Conservation (phyloP, 2,797 vertebrate genomes). For the Malacoctenus gilli region DNA sequence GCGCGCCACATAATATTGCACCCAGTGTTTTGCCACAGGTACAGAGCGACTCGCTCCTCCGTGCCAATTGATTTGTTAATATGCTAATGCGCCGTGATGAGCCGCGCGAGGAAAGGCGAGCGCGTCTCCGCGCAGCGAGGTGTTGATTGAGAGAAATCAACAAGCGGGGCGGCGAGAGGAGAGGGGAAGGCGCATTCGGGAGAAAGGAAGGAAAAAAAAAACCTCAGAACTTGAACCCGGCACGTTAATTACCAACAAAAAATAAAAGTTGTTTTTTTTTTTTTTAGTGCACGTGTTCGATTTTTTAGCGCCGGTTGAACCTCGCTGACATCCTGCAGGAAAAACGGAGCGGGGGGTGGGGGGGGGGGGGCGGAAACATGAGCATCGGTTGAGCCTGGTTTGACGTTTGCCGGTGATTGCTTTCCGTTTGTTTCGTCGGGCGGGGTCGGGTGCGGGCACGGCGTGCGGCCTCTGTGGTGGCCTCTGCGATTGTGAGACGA, state of each 20-base stretch:
- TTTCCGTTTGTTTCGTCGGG: no score
- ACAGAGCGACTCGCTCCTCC: slow-evolving; percentile 51
- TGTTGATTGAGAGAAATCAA: slow-evolving; percentile 64
- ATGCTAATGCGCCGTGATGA: slow-evolving; percentile 72
- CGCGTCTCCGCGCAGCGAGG: slow-evolving; percentile 41
- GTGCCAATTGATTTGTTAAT: slow-evolving; percentile 74
- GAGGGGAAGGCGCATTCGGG: slow-evolving; percentile 25
- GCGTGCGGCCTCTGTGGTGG: no score
- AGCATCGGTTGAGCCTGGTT: no score
- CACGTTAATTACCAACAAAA: background rate
- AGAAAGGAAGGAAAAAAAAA: no score
- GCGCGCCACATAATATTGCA: slow-evolving; percentile 48
- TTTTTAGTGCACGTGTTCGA: no score
- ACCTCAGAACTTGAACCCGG: slow-evolving; percentile 26
- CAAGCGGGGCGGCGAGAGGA: slow-evolving; percentile 19
- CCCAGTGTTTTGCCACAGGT: slow-evolving; percentile 70
- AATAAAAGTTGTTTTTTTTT: background rate
- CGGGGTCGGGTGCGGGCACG: no score
- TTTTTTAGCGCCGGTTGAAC: no score
- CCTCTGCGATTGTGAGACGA: no score
- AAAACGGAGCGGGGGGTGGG: no score
- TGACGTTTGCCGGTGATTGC: no score
- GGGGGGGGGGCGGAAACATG: background rate
- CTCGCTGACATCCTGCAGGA: no score
- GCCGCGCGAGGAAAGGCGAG: slow-evolving; percentile 23